Base-by-base conservation (phyloP, 2,797 vertebrate genomes). In the Furcifer pardalis region DNA sequence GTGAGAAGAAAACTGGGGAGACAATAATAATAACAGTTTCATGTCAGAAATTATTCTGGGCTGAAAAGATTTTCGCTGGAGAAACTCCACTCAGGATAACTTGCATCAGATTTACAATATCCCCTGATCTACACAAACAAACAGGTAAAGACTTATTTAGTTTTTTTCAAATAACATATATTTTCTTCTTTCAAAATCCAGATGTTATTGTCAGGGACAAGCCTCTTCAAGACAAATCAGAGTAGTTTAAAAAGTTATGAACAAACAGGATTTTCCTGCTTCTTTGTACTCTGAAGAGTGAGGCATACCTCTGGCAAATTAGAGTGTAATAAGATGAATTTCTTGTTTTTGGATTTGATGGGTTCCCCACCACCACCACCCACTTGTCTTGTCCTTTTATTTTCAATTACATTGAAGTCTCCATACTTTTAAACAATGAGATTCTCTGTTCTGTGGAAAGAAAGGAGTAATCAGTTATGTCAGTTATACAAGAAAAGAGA, bases 401-500 rank as follows among this genome's bases (percentile, higher is more conserved):
- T 81, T 80, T 66, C 42, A 27, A 86, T 89, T 86, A 52, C 63
- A 81, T n/a, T 32, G 21, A 71, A 25, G 35, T 49, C 73, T 91
- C 89, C 83, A 49, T 76, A 52, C 73, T 76, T 23, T 66, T 40
- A 83, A 52, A 62, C 75, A 84, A 71, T 78, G 30, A 74, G 8
- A 27, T 63, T 82, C 46, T 77, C 10, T 59, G 37, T 83, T 59
- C 30, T 59, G 40, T 37, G 68, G 52, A 79, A 23, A 63, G 32
- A 65, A 19, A 52, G 78, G 46, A 89, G 88, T 71, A 86, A 86
- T 78, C 63, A 91, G 83, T 90, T 83, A 78, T 89, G 91, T 90
- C 89, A 82, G 49, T 87, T 87, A 84, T 10, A 84, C 74, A 89
- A 90, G 81, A 77, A 87, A 81, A 84, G 49, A 88, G 84, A 89